Evolutionary conservation across 2,113 vertebrate species (phyloP).

Genomic region (Corapipo altera): DNA sequence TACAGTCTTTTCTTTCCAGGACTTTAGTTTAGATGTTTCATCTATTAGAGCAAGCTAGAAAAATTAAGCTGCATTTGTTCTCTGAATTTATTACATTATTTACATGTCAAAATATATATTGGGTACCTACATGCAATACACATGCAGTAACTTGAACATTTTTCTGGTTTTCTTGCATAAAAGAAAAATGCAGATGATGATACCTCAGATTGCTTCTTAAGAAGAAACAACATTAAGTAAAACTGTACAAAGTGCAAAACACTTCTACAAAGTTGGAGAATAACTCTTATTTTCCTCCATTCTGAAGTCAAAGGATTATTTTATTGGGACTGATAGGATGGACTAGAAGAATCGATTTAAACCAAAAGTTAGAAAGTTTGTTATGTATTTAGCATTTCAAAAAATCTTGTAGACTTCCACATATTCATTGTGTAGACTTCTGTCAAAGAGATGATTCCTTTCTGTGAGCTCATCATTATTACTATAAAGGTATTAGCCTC

Average conservation of each 20-base stretch:
- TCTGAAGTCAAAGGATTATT: neutral
- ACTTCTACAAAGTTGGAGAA: neutral
- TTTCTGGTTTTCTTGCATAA: neutral
- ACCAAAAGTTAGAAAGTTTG: neutral
- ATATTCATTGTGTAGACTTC: neutral
- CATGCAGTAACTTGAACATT: neutral
- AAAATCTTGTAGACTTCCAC: neutral
- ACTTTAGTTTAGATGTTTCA: neutral
- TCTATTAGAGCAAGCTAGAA: neutral
- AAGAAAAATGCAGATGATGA: neutral
- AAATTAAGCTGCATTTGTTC: fast-evolving
- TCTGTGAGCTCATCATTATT: neutral
- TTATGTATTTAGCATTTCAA: neutral
- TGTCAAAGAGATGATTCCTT: neutral
- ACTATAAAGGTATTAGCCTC: neutral
- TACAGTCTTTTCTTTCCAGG: neutral
- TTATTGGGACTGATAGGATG: neutral
- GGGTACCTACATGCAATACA: neutral
- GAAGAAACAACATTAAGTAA: neutral
- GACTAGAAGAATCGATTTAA: neutral
- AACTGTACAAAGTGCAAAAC: neutral
- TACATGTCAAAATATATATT: neutral
- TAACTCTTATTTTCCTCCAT: neutral
- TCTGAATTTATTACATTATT: neutral
- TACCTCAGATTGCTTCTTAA: neutral